phyloP scores from a whole-genome alignment of 2,113 vertebrate genomes.

The Tinamus guttatus region DNA sequence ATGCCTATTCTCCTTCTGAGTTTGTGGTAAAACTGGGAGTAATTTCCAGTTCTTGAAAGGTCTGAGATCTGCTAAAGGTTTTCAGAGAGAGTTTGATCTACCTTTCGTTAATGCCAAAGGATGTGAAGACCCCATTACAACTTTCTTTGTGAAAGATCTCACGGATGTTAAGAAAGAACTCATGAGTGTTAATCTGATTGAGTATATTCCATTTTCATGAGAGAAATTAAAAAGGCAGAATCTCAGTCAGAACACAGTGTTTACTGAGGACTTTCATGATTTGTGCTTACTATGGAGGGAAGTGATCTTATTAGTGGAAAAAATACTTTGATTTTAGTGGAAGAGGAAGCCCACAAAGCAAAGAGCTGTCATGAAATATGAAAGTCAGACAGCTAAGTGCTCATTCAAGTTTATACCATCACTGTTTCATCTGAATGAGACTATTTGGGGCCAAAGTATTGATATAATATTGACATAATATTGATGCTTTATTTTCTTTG shows the following conservation, averaged over 20 bases:
- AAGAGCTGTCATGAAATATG: not conserved
- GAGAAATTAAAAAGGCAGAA: not conserved
- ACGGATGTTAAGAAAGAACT: not conserved
- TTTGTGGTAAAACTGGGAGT: not conserved
- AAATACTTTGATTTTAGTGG: constrained; percentile 28
- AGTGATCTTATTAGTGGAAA: not conserved
- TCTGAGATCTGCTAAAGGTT: not conserved
- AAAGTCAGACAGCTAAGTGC: not conserved
- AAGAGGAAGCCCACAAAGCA: constrained; percentile 32
- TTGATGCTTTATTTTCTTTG: not conserved
- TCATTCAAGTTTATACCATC: not conserved
- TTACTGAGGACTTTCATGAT: not conserved
- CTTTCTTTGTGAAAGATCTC: not conserved
- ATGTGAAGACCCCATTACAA: not conserved
- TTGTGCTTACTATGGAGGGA: constrained; percentile 5
- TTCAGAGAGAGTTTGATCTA: not conserved
- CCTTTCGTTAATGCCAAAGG: not conserved
- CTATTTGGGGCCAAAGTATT: not conserved
- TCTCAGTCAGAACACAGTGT: not conserved
- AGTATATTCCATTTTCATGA: constrained; percentile 21
- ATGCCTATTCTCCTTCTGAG: not conserved
- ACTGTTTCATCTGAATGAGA: not conserved
- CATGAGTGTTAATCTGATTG: not conserved
- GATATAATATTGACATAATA: not conserved
- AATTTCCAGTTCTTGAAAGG: not conserved